A percentile compares a stretch with the other conserved stretches of the same genome.
Conservation (phyloP, 2,888 invertebrate genomes). For the Eristalinus sepulchralis region DNA sequence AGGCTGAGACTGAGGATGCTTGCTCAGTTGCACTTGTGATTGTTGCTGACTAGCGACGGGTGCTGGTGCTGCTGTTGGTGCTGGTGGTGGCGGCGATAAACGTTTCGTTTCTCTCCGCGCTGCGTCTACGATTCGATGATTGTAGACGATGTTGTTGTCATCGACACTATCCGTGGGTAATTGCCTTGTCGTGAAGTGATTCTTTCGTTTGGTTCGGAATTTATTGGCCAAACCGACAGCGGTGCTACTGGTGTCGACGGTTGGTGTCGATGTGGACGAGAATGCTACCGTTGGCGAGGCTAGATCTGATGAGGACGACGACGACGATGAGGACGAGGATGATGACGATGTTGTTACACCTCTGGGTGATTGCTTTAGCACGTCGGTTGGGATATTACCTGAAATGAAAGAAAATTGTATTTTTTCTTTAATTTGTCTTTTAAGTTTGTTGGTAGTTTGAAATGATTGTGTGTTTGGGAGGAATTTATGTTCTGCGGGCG, state of each 20-base stretch:
- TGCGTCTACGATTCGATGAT: constrained; percentile 54
- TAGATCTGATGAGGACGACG: constrained; percentile 45
- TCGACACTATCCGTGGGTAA: constrained; percentile 59
- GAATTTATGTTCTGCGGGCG: neutral
- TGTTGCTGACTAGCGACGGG: constrained; percentile 40
- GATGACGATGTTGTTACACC: constrained; percentile 49
- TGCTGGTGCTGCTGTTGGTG: constrained; percentile 71
- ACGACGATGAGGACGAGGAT: constrained; percentile 56
- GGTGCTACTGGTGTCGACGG: constrained; percentile 4
- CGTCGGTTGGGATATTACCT: constrained; percentile 77
- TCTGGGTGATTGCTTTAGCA: constrained; percentile 76
- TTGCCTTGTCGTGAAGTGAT: constrained; percentile 68
- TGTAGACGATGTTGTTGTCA: constrained; percentile 73
- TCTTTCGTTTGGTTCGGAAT: constrained; percentile 69
- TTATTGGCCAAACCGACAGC: constrained; percentile 66
- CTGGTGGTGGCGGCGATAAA: constrained; percentile 24
- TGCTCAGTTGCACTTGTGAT: constrained; percentile 38
- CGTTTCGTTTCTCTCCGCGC: constrained; percentile 25
- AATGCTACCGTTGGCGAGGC: constrained; percentile 60
- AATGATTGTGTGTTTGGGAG: neutral
- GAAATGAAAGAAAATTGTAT: constrained; percentile 48
- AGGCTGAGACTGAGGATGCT: constrained; percentile 9
- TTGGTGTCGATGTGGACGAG: constrained; percentile 45
- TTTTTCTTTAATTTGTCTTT: neutral
- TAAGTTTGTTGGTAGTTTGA: neutral